phyloP scores from a whole-genome alignment of 2,888 invertebrate species.

The Caenorhabditis panamensis region DNA sequence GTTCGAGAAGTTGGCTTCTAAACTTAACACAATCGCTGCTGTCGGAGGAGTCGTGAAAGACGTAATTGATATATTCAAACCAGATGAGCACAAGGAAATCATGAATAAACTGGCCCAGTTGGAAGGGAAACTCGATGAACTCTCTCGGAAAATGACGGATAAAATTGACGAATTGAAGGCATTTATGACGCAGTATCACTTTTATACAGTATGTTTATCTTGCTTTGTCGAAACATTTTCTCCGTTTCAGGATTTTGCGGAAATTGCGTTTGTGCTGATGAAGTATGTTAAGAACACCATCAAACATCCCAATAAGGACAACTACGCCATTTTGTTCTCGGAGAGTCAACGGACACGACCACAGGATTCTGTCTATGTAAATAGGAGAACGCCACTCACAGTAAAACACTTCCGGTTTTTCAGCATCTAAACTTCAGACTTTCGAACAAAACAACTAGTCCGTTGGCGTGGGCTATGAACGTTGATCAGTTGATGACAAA shows the following conservation, averaged over 20 bases:
- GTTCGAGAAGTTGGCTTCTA: not conserved
- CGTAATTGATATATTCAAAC: not conserved
- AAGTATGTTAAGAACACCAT: not conserved
- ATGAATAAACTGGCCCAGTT: not conserved
- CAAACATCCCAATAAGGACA: not conserved
- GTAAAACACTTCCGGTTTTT: too few species aligned
- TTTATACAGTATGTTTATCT: conserved; percentile 9
- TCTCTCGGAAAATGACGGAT: conserved; percentile 30
- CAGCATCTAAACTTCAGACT: too few species aligned
- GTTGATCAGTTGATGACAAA: conserved; percentile 11
- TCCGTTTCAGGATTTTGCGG: conserved; percentile 8
- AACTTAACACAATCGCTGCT: not conserved
- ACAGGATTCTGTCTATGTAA: not conserved
- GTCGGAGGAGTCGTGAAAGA: not conserved
- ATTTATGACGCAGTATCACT: conserved; percentile 29
- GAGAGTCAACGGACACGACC: not conserved
- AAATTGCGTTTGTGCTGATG: not conserved
- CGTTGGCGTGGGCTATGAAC: conserved; percentile 30
- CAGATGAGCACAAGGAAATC: not conserved
- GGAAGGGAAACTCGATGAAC: not conserved
- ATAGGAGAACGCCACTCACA: too few species aligned
- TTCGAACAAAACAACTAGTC: not conserved
- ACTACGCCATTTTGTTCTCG: not conserved
- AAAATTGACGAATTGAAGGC: conserved; percentile 32
- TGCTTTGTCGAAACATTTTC: not conserved